A percentile compares a stretch with the other conserved stretches of the same genome.
Evolutionary conservation across 2,113 vertebrate species (phyloP).

Genomic region (Clarias magur): DNA sequence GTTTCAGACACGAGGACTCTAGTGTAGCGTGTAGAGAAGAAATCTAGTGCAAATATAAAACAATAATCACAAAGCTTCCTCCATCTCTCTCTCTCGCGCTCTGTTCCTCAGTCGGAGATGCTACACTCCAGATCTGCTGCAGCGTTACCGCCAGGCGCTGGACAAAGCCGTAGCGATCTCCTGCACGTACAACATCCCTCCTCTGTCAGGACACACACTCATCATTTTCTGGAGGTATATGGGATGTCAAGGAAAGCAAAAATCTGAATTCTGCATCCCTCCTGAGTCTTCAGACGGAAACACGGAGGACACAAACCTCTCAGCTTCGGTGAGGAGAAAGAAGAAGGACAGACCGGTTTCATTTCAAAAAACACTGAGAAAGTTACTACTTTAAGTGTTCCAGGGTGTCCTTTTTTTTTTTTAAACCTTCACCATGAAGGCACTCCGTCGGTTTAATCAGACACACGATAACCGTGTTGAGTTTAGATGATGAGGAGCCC

Average conservation of each 20-base stretch:
- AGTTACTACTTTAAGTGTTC: no score
- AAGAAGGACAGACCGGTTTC: background rate
- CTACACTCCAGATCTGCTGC: constrained; percentile 65
- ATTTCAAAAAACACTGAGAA: no score
- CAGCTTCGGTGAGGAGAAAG: constrained; percentile 46
- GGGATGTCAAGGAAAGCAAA: background rate
- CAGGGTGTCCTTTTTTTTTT: no score
- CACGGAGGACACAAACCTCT: background rate
- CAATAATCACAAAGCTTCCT: background rate
- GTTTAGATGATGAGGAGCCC: background rate
- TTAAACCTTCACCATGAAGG: background rate
- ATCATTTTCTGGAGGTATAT: constrained; percentile 59
- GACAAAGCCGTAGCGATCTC: constrained; percentile 80
- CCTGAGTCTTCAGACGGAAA: constrained; percentile 27
- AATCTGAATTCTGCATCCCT: constrained; percentile 65
- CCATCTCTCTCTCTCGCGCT: background rate
- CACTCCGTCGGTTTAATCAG: no score
- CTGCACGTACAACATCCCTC: constrained; percentile 79
- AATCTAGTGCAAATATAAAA: background rate
- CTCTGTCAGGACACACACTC: constrained; percentile 78
- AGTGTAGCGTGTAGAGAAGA: background rate
- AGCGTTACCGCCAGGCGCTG: constrained; percentile 76
- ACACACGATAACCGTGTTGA: background rate
- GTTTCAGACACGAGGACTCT: no score
- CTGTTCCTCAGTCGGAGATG: constrained; percentile 60